Percentiles rank a stretch among this genome's conserved stretches.
Evolutionary conservation across 2,888 invertebrate genomes (phyloP).

Genomic region (Alcis repandata): DNA sequence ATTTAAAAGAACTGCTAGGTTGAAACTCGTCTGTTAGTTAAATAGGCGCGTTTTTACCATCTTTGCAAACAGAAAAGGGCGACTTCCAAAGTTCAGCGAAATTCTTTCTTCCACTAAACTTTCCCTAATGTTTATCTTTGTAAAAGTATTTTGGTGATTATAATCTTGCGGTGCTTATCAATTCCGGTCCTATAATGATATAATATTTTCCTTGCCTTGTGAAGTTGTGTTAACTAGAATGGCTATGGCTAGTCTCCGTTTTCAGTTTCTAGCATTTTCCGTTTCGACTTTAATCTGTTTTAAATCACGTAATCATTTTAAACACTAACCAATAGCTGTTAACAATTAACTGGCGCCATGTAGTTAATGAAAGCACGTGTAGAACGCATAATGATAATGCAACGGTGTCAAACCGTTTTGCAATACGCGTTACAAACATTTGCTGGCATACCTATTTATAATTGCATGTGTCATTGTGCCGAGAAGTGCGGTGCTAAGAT

Average conservation of each 20-base stretch:
- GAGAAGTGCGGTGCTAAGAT: constrained; percentile 8
- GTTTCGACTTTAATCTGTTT: neutral
- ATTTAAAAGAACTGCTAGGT: neutral
- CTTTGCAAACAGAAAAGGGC: no score
- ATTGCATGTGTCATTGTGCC: constrained; percentile 28
- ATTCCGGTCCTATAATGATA: no score
- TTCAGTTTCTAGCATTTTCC: no score
- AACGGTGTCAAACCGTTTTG: constrained; percentile 35
- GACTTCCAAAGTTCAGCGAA: no score
- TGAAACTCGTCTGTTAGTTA: neutral
- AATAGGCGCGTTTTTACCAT: no score
- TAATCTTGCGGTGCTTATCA: no score
- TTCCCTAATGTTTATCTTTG: no score
- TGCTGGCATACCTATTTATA: constrained; percentile 24
- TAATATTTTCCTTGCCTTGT: no score
- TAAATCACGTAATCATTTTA: neutral
- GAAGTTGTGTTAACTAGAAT: no score
- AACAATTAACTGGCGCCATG: constrained; percentile 14
- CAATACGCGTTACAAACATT: constrained; percentile 22
- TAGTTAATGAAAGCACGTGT: constrained; percentile 40
- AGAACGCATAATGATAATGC: constrained; percentile 36
- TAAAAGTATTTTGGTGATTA: no score
- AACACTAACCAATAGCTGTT: neutral
- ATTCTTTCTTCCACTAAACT: no score
- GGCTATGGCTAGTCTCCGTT: no score